phyloP scores from a whole-genome alignment of 2,888 invertebrate genomes.

The Pecten maximus region DNA sequence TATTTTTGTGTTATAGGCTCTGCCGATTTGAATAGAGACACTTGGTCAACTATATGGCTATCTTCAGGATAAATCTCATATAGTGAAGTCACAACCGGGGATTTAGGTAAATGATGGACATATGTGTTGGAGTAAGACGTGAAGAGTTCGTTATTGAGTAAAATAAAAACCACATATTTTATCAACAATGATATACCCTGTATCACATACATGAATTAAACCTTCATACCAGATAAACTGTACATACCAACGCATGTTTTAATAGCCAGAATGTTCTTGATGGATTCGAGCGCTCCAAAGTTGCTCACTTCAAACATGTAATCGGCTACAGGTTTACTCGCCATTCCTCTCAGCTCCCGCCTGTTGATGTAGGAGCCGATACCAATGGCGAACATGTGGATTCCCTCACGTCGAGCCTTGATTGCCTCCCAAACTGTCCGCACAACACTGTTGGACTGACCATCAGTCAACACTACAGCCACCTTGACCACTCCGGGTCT shows the following conservation, averaged over 20 bases:
- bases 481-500: slow-evolving; percentile 69
- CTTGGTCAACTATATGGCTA: too few species aligned
- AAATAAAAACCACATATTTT: too few species aligned
- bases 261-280: slow-evolving; percentile 71
- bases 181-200: too few species aligned
- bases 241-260: slow-evolving; percentile 69
- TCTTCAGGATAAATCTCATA: too few species aligned
- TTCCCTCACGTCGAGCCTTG: slow-evolving; percentile 65
- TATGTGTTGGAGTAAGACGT: too few species aligned
- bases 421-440: slow-evolving; percentile 68
- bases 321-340: slow-evolving; percentile 65
- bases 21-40: too few species aligned
- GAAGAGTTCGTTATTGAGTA: too few species aligned
- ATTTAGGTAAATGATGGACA: too few species aligned
- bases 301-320: slow-evolving; percentile 70
- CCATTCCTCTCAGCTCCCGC: slow-evolving; percentile 70
- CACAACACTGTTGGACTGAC: slow-evolving; percentile 68
- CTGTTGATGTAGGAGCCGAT: slow-evolving; percentile 70
- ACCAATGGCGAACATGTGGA: slow-evolving; percentile 74
- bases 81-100: too few species aligned
- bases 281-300: slow-evolving; percentile 69
- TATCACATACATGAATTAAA: neutral
- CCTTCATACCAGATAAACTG: slow-evolving; percentile 42
- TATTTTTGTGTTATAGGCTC: too few species aligned
- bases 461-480: slow-evolving; percentile 75